Evolutionary conservation across 35 echinoderm and acorn worm species (phyloP).

Genomic region (Lytechinus pictus): DNA sequence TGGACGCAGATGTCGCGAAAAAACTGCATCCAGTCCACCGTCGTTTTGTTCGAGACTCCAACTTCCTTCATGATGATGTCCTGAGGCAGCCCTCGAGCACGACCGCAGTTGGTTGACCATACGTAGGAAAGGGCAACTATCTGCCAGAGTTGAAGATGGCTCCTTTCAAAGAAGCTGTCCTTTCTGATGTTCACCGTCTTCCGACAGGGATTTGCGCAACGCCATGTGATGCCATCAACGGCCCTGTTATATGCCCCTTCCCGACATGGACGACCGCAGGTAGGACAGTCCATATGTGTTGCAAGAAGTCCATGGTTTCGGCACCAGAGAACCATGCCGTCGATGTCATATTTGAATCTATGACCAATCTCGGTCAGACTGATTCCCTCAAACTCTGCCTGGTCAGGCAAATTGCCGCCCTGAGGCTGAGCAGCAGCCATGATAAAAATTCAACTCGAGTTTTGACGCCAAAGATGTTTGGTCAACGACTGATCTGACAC

Average conservation of each 20-base stretch:
- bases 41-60: background rate
- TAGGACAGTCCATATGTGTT: constrained; percentile 11
- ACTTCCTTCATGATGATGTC: background rate
- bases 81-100: background rate
- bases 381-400: too few relatives aligned
- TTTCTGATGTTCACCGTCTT: constrained; percentile 51
- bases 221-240: background rate
- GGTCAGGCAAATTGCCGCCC: too few relatives aligned
- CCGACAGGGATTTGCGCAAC: background rate
- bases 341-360: too few relatives aligned
- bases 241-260: background rate
- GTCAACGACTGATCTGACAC: too few relatives aligned
- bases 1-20: background rate
- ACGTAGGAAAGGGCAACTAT: constrained; percentile 25
- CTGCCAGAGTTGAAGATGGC: constrained; percentile 36
- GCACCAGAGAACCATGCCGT: too few relatives aligned
- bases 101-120: background rate
- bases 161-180: constrained; percentile 37
- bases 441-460: too few relatives aligned
- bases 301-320: constrained; percentile 47
- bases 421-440: too few relatives aligned
- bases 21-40: constrained; percentile 52
- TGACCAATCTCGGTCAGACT: too few relatives aligned
- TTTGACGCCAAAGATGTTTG: too few relatives aligned
- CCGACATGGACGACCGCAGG: background rate